These are phyloP conservation scores for Triops cancriformis DNA, from an alignment of 1,140 invertebrate genomes.

Conservation along the genomic window DNA sequence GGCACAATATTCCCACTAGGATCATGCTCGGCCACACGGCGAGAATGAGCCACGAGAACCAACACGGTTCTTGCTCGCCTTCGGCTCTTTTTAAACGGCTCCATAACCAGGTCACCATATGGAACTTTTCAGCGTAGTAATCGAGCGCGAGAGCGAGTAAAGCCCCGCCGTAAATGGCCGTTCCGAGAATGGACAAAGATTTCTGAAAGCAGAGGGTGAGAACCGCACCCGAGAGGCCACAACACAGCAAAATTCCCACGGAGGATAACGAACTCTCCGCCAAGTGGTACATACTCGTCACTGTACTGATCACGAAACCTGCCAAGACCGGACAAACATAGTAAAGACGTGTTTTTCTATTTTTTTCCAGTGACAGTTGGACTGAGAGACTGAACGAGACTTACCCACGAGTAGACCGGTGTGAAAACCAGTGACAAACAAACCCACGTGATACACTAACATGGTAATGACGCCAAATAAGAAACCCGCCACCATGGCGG, in stretches of 20 bases:
- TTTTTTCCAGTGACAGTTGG: no score
- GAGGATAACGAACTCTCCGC: conserved; percentile 54
- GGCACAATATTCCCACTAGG: conserved; percentile 55
- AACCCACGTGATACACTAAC: conserved; percentile 71
- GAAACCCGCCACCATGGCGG: conserved; percentile 61
- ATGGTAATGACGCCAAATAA: conserved; percentile 70
- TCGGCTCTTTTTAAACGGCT: conserved; percentile 40
- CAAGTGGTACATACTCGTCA: conserved; percentile 47
- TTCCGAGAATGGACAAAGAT: conserved; percentile 54
- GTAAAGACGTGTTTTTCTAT: no score
- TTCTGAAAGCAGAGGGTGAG: conserved; percentile 65
- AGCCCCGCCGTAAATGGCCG: conserved; percentile 63
- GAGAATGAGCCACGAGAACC: conserved; percentile 66
- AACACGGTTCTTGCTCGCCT: conserved; percentile 51
- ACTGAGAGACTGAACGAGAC: no score
- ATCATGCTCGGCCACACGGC: conserved; percentile 62
- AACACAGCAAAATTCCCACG: conserved; percentile 54
- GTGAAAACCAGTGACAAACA: conserved; percentile 75
- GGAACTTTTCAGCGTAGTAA: conserved; percentile 64
- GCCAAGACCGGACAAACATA: neutral
- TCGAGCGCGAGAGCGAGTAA: conserved; percentile 60
- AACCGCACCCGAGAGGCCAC: conserved; percentile 59
- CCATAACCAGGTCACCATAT: conserved; percentile 61
- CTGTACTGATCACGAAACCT: conserved; percentile 46
- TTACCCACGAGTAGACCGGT: conserved; percentile 56